Percentiles rank a stretch among this genome's conserved stretches.
These are phyloP conservation scores for Archaeoteleia sp. DNA, from an alignment of 2,888 invertebrate genomes.

Conservation along the genomic window DNA sequence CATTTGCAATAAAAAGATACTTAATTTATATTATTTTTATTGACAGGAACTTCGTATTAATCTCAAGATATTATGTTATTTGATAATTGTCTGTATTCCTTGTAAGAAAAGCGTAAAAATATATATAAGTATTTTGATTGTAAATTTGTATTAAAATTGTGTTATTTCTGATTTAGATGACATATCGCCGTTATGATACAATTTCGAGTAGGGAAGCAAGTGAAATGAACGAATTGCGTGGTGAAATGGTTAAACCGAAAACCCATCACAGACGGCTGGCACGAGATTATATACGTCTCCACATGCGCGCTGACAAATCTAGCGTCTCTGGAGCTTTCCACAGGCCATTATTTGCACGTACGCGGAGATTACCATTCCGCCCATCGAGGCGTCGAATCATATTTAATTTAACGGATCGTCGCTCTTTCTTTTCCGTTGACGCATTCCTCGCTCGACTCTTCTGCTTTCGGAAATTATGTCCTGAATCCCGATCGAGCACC, in stretches of 20 bases:
- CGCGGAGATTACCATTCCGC: constrained; percentile 45
- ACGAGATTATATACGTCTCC: constrained; percentile 40
- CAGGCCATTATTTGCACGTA: constrained; percentile 50
- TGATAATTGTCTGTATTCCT: too few species aligned
- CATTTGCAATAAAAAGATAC: too few species aligned
- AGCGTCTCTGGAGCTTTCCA: constrained; percentile 45
- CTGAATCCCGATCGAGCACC: constrained; percentile 45
- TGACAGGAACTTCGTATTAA: too few species aligned
- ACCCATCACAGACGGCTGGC: constrained; percentile 41
- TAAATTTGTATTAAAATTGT: constrained; percentile 6
- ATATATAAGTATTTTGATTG: too few species aligned
- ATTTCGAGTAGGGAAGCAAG: constrained; percentile 21
- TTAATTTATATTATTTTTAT: too few species aligned
- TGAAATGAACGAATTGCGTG: constrained; percentile 45
- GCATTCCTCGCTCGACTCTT: constrained; percentile 30
- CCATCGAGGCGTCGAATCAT: constrained; percentile 44
- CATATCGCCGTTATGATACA: constrained; percentile 19
- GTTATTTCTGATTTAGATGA: constrained; percentile 19
- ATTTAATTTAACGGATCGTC: constrained; percentile 50
- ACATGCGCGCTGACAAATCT: constrained; percentile 44
- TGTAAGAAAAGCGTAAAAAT: background rate
- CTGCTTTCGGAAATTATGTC: constrained; percentile 43
- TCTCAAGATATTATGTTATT: too few species aligned
- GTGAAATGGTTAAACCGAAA: constrained; percentile 44
- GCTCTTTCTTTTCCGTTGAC: constrained; percentile 44